Evolutionary conservation across 2,888 invertebrate genomes (phyloP).

Genomic region (Ophioninae sp.): DNA sequence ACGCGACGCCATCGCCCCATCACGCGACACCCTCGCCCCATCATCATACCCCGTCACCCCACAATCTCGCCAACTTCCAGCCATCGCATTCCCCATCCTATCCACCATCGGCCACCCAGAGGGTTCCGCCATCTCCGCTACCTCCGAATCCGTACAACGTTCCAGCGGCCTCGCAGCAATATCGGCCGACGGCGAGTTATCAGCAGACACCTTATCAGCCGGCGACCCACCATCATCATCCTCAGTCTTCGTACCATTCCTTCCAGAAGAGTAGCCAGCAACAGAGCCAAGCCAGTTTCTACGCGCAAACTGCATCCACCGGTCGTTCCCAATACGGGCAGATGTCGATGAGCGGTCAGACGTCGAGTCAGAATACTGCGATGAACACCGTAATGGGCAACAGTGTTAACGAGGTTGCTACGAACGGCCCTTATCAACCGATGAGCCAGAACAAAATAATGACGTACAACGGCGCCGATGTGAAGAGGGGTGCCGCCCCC

Average conservation of each 20-base stretch:
- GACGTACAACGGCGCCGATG: conserved; percentile 74
- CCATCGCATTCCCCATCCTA: conserved; percentile 78
- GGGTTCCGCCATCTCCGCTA: conserved; percentile 77
- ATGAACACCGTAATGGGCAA: conserved; percentile 40
- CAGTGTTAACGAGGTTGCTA: conserved; percentile 28
- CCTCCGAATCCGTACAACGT: conserved; percentile 75
- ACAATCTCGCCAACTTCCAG: conserved; percentile 82
- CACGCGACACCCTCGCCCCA: conserved; percentile 64
- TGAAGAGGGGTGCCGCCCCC: conserved; percentile 64
- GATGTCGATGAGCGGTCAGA: conserved; percentile 53
- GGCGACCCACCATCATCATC: conserved; percentile 49
- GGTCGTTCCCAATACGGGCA: conserved; percentile 69
- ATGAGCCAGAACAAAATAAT: conserved; percentile 67
- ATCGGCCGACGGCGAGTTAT: conserved; percentile 71
- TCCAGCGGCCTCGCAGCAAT: conserved; percentile 68
- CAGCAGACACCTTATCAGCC: conserved; percentile 70
- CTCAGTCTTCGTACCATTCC: conserved; percentile 75
- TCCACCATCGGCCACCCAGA: conserved; percentile 82
- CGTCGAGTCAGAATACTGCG: conserved; percentile 32
- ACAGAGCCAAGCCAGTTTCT: conserved; percentile 65
- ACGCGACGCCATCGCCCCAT: conserved; percentile 64
- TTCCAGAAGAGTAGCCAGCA: conserved; percentile 71
- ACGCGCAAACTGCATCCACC: conserved; percentile 66
- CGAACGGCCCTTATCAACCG: conserved; percentile 65
- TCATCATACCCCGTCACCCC: conserved; percentile 73